A percentile compares a stretch with the other conserved stretches of the same genome.
Conservation (phyloP, 2,888 invertebrate genomes). For the Psylliodes chrysocephalus region DNA sequence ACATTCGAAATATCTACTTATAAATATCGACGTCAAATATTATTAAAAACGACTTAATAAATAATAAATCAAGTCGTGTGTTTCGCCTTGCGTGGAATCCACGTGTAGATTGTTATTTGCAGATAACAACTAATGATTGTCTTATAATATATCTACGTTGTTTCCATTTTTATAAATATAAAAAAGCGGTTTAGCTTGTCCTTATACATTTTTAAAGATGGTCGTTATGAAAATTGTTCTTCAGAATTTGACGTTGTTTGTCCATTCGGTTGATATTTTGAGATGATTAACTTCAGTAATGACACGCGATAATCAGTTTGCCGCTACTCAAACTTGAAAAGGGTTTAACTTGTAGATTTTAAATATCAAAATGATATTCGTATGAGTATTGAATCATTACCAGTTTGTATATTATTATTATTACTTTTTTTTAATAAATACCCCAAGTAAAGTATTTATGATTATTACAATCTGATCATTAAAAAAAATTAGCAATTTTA, state of each 20-base stretch:
- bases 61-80: constrained; percentile 61
- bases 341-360: constrained; percentile 14
- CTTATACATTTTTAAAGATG: constrained; percentile 50
- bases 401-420: too few relatives aligned
- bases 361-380: background rate
- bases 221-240: constrained; percentile 42
- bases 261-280: constrained; percentile 30
- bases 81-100: constrained; percentile 53
- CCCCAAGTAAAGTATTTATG: too few relatives aligned
- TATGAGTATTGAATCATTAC: too few relatives aligned
- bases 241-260: constrained; percentile 32
- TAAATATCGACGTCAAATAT: constrained; percentile 44
- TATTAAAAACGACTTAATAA: constrained; percentile 63
- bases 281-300: constrained; percentile 29
- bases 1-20: background rate
- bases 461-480: too few relatives aligned
- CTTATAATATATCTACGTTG: constrained; percentile 50
- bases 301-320: constrained; percentile 26
- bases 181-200: constrained; percentile 40
- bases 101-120: constrained; percentile 56
- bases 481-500: too few relatives aligned
- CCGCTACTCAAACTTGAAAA: constrained; percentile 14
- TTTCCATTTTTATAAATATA: constrained; percentile 39
- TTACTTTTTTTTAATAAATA: too few relatives aligned
- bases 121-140: constrained; percentile 60